A percentile compares a stretch with the other conserved stretches of the same genome.
These are phyloP conservation scores for Triops cancriformis DNA, from an alignment of 1,140 invertebrate species.

Conservation along the genomic window DNA sequence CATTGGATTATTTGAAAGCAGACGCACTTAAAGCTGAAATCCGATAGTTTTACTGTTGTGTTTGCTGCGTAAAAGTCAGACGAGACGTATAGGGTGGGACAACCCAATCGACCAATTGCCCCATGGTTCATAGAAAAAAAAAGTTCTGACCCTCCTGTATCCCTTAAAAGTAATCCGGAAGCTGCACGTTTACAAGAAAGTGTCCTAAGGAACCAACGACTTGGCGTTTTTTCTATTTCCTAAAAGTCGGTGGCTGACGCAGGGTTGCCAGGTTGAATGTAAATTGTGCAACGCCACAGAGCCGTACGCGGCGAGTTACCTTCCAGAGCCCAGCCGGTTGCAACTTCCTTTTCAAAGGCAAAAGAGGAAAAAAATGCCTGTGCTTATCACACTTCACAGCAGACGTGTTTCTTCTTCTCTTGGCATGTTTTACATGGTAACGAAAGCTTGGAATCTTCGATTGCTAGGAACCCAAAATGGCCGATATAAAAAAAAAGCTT, in stretches of 20 bases:
- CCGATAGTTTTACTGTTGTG: not conserved
- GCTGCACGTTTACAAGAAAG: not conserved
- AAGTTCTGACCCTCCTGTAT: not conserved
- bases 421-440: not conserved
- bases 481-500: not conserved
- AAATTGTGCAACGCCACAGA: not conserved
- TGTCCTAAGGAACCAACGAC: not conserved
- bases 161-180: conserved; percentile 9
- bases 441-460: not conserved
- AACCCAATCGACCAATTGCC: not conserved
- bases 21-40: not conserved
- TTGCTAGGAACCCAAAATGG: not conserved
- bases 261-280: not conserved
- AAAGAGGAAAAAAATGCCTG: not conserved
- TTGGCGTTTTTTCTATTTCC: too few relatives aligned
- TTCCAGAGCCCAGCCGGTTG: not conserved
- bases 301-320: not conserved
- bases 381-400: not conserved
- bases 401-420: not conserved
- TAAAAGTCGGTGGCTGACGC: too few relatives aligned
- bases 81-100: not conserved
- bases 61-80: not conserved
- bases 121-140: not conserved
- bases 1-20: too few relatives aligned
- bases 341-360: not conserved